A percentile compares a stretch with the other conserved stretches of the same genome.
Evolutionary conservation across 2,113 vertebrate species (phyloP).

Genomic region (Ceratotherium simum): DNA sequence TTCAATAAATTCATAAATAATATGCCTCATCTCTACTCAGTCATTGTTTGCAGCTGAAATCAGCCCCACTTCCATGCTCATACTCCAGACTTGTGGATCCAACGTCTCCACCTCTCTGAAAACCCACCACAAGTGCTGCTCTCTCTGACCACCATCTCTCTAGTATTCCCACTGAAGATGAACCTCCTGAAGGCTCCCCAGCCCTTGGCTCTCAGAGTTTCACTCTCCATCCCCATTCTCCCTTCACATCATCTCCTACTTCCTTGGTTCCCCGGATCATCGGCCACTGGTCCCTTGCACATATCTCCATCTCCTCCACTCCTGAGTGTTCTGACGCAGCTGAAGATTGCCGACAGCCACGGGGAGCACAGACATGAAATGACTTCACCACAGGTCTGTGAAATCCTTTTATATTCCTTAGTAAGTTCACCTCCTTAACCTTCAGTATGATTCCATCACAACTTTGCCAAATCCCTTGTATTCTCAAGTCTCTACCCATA

Average conservation of each 20-base stretch:
- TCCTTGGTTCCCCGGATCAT: neutral
- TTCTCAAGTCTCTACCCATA: neutral
- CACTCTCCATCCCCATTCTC: neutral
- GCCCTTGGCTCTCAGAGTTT: neutral
- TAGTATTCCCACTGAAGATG: neutral
- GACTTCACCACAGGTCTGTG: neutral
- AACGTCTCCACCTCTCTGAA: rapidly evolving
- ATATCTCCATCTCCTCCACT: neutral
- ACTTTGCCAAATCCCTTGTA: neutral
- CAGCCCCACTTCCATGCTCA: too few species aligned
- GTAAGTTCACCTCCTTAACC: neutral
- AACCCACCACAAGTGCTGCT: rapidly evolving
- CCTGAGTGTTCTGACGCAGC: neutral
- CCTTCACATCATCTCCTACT: neutral
- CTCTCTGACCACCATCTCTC: neutral
- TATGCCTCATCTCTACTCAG: too few species aligned
- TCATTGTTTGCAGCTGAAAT: neutral
- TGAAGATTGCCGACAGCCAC: neutral
- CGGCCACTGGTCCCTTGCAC: neutral
- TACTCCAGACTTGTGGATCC: neutral
- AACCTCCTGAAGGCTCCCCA: neutral
- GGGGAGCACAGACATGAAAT: neutral
- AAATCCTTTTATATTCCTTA: neutral
- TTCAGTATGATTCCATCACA: neutral
- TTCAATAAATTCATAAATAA: neutral